Conservation (phyloP, 1,140 invertebrate genomes). For the Penaeus indicus region DNA sequence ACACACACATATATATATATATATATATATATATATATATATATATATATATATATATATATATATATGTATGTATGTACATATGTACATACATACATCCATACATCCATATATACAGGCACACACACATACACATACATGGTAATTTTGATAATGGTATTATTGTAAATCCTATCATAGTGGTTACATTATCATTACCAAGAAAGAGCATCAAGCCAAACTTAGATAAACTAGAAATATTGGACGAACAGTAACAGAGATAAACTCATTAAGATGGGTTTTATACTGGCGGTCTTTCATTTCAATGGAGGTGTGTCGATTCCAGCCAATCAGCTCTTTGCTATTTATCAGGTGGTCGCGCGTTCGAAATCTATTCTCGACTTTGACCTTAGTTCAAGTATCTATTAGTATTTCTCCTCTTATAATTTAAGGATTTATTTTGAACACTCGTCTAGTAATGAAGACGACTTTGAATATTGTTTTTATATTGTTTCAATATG, state of each 20-base stretch:
- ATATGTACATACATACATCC: background rate
- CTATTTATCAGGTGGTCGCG: too few relatives aligned
- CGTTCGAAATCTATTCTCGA: too few relatives aligned
- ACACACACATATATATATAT: slow-evolving; percentile 29
- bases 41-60: background rate
- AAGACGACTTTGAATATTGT: too few relatives aligned
- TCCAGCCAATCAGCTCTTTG: too few relatives aligned
- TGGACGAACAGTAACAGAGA: background rate
- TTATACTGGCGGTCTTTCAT: background rate
- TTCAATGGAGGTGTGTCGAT: background rate
- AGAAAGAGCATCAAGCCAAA: background rate
- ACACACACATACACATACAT: background rate
- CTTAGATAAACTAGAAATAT: background rate
- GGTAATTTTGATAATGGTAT: background rate
- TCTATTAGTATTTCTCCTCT: too few relatives aligned
- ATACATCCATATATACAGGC: background rate
- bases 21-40: background rate
- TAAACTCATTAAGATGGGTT: background rate
- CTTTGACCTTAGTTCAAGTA: too few relatives aligned
- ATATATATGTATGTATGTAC: background rate
- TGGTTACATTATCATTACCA: background rate
- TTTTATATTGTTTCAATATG: too few relatives aligned
- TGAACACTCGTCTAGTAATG: too few relatives aligned
- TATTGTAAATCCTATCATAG: background rate
- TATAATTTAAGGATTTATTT: too few relatives aligned